These are phyloP conservation scores for Drosophila sordidapex DNA, from an alignment of 2,888 invertebrate genomes.

Conservation along the genomic window DNA sequence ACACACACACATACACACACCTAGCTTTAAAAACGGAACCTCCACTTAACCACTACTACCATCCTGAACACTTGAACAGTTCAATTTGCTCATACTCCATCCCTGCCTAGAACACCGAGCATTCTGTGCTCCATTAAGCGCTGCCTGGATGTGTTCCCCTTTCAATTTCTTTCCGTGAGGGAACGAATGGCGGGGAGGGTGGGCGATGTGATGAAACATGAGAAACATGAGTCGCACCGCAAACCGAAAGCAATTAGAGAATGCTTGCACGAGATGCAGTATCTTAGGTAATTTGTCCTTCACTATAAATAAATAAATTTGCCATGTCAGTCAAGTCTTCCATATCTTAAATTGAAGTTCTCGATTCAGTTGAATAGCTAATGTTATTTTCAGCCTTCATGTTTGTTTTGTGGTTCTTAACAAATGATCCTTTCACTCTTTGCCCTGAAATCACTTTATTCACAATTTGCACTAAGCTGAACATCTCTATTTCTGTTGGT, in stretches of 20 bases:
- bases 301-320: background rate
- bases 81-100: background rate
- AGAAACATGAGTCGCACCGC: background rate
- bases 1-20: background rate
- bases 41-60: background rate
- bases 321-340: background rate
- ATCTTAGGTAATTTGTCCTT: background rate
- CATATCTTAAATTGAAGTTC: background rate
- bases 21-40: background rate
- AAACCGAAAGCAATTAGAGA: constrained; percentile 30
- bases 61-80: background rate
- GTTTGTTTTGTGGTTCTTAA: background rate
- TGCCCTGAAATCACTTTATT: background rate
- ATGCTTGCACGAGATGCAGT: constrained; percentile 13
- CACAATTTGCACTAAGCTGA: background rate
- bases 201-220: background rate
- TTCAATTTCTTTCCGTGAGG: background rate
- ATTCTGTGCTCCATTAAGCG: constrained; percentile 51
- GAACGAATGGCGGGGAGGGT: background rate
- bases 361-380: background rate
- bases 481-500: background rate
- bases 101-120: background rate
- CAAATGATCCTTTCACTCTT: background rate
- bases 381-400: background rate
- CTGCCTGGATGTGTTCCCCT: constrained; percentile 17